phyloP scores from a whole-genome alignment of 2,888 invertebrate genomes.

The Labia minor region DNA sequence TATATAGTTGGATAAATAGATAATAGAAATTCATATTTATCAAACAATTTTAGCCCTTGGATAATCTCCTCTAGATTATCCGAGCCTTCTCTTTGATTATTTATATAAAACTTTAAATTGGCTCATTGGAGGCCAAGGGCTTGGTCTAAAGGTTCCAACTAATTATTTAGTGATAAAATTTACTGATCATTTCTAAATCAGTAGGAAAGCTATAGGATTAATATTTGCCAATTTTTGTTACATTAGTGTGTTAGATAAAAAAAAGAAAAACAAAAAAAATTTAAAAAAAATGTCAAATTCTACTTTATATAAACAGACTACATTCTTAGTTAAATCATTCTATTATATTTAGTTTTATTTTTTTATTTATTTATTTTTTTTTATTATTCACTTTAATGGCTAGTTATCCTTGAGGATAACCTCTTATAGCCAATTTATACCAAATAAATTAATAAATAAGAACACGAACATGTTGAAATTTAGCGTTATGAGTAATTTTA shows the following conservation, averaged over 20 bases:
- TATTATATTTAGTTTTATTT: constrained; percentile 16
- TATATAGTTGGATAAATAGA: neutral
- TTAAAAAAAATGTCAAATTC: constrained; percentile 9
- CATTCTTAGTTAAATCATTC: constrained; percentile 13
- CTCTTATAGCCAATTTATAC: constrained; percentile 29
- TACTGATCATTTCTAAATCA: neutral
- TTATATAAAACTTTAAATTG: neutral
- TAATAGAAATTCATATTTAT: neutral
- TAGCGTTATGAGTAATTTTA: constrained; percentile 26
- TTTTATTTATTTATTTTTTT: too few species aligned
- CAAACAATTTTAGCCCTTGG: neutral
- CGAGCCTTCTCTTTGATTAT: neutral
- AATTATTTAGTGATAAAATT: constrained; percentile 47
- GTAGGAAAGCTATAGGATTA: constrained; percentile 41
- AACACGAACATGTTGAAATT: constrained; percentile 23
- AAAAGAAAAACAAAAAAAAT: constrained; percentile 31
- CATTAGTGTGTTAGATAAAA: constrained; percentile 27
- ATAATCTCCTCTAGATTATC: neutral
- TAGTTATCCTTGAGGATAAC: neutral
- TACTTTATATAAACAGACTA: neutral
- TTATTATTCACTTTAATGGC: constrained; percentile 2
- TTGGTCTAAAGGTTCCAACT: constrained; percentile 39
- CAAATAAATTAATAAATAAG: constrained; percentile 27
- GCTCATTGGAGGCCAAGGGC: constrained; percentile 31
- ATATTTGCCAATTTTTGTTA: constrained; percentile 34